Base-by-base conservation (phyloP, 2,113 vertebrate species). In the Caloenas nicobarica region DNA sequence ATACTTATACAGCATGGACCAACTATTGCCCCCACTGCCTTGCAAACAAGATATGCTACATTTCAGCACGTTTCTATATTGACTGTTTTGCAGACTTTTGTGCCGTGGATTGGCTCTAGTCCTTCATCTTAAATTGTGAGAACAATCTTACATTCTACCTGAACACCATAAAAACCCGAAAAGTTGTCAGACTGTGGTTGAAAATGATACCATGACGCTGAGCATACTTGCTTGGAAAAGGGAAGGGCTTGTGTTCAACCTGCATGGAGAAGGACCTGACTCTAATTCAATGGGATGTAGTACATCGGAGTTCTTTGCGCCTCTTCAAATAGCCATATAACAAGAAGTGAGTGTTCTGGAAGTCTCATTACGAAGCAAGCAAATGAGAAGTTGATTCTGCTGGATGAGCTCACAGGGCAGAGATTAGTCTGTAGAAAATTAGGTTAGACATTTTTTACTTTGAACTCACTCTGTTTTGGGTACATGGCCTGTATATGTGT, bases 1-100 rank as follows among this genome's bases (percentile, higher is more conserved):
- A 17, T 42, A 53, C n/a, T 57, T 48, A 33, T 1, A 31, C 4
- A 58, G 4, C 0, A 0, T 48, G 22, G 34, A 44, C 28, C 36
- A 74, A 4, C n/a, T 24, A n/a, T n/a, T 89, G 38, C 10, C 15
- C 6, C 31, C 3, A 1, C 14, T 65, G 16, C 11, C 36, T 50
- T 81, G 64, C 15, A 57, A 68, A 42, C 0, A 56, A 70, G 64
- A 25, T 7, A 14, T 0, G 1, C 8, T 34, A 8, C 3, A 56
- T 71, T 73, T 81, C 6, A 31, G 34, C 3, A 1, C 53, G 42
- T 71, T 68, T 86, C 28, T 84, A 8, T 46, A 48, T 8, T 54
- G 51, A 23, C 18, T 26, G 8, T 34, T 85, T 74, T 65, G 33
- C 57, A 79, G 36, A 21, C 1, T 25, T 44, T 68, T 76, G 40